Percentiles rank a stretch among this genome's conserved stretches.
Evolutionary conservation across 2,888 invertebrate species (phyloP).

Genomic region (Drosophila rellima): DNA sequence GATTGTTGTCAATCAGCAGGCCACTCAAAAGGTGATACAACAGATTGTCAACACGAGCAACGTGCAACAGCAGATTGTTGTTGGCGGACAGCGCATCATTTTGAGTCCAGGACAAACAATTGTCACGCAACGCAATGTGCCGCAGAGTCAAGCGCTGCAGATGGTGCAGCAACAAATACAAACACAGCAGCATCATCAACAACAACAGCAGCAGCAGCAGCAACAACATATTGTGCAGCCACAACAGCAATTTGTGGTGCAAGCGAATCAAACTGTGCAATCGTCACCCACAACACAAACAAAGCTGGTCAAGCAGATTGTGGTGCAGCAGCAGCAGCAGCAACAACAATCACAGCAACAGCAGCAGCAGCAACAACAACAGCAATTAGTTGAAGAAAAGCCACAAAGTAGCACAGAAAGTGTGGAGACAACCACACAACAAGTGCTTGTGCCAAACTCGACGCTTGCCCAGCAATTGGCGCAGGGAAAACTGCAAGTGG

Average conservation of each 20-base stretch:
- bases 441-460: slow-evolving; percentile 92
- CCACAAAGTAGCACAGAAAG: slow-evolving; percentile 80
- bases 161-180: slow-evolving; percentile 76
- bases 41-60: slow-evolving; percentile 85
- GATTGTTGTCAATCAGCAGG: slow-evolving; percentile 67
- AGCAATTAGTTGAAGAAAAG: slow-evolving; percentile 64
- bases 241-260: slow-evolving; percentile 80
- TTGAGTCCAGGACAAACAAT: slow-evolving; percentile 85
- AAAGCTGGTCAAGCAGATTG: slow-evolving; percentile 77
- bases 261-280: slow-evolving; percentile 69
- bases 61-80: slow-evolving; percentile 85
- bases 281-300: slow-evolving; percentile 60
- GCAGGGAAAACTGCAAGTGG: slow-evolving; percentile 93
- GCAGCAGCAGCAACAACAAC: slow-evolving; percentile 64
- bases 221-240: slow-evolving; percentile 75
- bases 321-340: slow-evolving; percentile 74
- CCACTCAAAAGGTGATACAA: slow-evolving; percentile 85
- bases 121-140: slow-evolving; percentile 84
- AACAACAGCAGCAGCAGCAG: slow-evolving; percentile 56
- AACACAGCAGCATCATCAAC: slow-evolving; percentile 52
- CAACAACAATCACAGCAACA: slow-evolving; percentile 54
- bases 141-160: slow-evolving; percentile 79
- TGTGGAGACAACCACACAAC: slow-evolving; percentile 83
- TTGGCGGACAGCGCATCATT: slow-evolving; percentile 85
- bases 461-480: slow-evolving; percentile 93